phyloP scores from a whole-genome alignment of 1,140 invertebrate genomes.

The Drosophila pruinosa region DNA sequence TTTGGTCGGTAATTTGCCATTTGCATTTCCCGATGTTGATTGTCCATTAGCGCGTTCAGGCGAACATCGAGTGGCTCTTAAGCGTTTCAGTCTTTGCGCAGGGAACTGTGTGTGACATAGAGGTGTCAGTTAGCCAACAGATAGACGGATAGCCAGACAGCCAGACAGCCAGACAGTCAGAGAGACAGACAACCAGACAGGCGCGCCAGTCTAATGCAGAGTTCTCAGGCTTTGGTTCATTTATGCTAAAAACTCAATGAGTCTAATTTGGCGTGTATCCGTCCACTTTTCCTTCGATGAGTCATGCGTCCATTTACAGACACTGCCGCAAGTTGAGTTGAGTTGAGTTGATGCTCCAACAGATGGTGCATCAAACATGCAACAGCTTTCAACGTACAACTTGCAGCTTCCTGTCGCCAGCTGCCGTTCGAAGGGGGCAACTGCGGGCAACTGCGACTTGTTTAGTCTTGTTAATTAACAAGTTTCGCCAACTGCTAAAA shows the following conservation, averaged over 20 bases:
- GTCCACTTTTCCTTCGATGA: constrained; percentile 50
- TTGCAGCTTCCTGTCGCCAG: constrained; percentile 34
- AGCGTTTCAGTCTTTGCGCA: neutral
- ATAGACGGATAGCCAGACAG: neutral
- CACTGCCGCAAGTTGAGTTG: neutral
- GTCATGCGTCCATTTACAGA: constrained; percentile 32
- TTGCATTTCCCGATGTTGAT: constrained; percentile 37
- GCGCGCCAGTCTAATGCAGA: neutral
- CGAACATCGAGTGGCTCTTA: constrained; percentile 23
- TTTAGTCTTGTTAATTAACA: constrained; percentile 41
- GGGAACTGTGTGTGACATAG: constrained; percentile 18
- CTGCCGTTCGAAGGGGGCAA: constrained; percentile 16
- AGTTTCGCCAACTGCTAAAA: constrained; percentile 36
- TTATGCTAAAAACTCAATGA: constrained; percentile 60
- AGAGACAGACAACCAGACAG: neutral
- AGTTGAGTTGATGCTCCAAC: neutral
- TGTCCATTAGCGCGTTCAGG: constrained; percentile 45
- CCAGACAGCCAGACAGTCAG: neutral
- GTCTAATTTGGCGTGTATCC: constrained; percentile 66
- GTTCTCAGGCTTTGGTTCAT: neutral
- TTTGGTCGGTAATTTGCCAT: constrained; percentile 41
- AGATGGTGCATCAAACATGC: constrained; percentile 44
- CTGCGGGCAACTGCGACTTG: neutral
- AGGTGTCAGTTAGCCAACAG: constrained; percentile 56
- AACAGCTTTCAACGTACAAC: constrained; percentile 20